Evolutionary conservation across 2,888 invertebrate genomes (phyloP), one percentile per base, ranked within the genome.

Genomic region (Saturnia pavonia): DNA sequence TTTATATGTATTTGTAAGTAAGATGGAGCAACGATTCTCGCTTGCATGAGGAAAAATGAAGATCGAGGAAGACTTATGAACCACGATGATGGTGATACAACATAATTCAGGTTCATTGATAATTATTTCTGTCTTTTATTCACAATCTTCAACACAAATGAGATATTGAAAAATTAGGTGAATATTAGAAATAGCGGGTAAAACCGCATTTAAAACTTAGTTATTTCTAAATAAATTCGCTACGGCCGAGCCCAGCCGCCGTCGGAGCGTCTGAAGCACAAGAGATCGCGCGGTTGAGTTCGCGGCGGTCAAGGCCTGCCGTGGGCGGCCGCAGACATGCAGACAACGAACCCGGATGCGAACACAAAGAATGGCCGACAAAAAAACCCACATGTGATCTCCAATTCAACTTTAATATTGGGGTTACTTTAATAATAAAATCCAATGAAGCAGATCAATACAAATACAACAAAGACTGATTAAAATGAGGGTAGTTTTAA

Each of bases 341-440:
- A 86, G 84, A 78, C 88, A 83, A 81, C 87, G 89, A 89, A 93
- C 92, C 93, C 93, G 93, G 93, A 93, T 91, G 84, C 78, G 77
- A 76, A n/a, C 65, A 65, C 65, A 65, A 65, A 65, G 65, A 65
- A 34, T 77, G 74, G 77, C 74, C 73, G 74, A 74, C 75, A 80
- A 83, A 80, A 51, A 80, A 80, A 76, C 79, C 81, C 84, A 85
- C 84, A 82, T 51, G 65, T 65, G 65, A 34, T 65, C 34, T 40
- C 40, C 40, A n/a, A 65, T 60, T 60, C 11, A 60, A 60, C 57
- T 2, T 27, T 60, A 27, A 25, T 27, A 45, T 48, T 68, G 25
- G 48, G 48, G 48, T 68, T 19, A 51, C 48, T 40, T 27, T 48
- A 40, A 68, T 57, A 57, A 66, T 42, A 42, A 1, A 66, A 66